A percentile compares a stretch with the other conserved stretches of the same genome.
Conservation (phyloP, 1,140 invertebrate genomes). For the Drosophila sp. region DNA sequence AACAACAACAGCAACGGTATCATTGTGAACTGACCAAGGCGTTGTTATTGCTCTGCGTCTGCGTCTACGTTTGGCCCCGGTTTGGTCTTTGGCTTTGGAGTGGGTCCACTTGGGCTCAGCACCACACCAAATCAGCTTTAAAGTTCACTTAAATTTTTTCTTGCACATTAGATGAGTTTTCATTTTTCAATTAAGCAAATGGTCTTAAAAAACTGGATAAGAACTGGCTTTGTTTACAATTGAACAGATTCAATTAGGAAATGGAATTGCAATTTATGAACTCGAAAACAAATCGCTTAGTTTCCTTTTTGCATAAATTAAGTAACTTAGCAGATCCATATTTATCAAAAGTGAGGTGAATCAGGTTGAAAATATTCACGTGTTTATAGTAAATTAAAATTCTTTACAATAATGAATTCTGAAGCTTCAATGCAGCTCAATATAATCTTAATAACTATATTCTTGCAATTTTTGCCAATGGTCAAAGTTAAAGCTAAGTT, state of each 20-base stretch:
- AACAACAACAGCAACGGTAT: slow-evolving; percentile 47
- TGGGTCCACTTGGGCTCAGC: slow-evolving; percentile 11
- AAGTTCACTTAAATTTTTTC: slow-evolving; percentile 45
- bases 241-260: background rate
- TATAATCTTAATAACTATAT: no score
- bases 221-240: slow-evolving; percentile 12
- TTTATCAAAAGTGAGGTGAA: no score
- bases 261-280: background rate
- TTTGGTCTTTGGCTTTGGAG: slow-evolving; percentile 12
- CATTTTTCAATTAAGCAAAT: slow-evolving; percentile 72
- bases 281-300: no score
- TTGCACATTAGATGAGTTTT: slow-evolving; percentile 31
- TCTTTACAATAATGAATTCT: no score
- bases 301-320: no score
- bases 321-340: no score
- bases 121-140: slow-evolving; percentile 50
- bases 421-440: no score
- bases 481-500: no score
- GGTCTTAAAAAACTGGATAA: slow-evolving; percentile 23
- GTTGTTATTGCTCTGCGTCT: slow-evolving; percentile 63
- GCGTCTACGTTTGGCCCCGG: slow-evolving; percentile 35
- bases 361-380: no score
- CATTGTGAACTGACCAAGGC: slow-evolving; percentile 67
- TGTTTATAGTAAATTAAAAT: no score
- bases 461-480: no score